Conservation (phyloP, 2,888 invertebrate genomes). For the Tetragonisca angustula region DNA sequence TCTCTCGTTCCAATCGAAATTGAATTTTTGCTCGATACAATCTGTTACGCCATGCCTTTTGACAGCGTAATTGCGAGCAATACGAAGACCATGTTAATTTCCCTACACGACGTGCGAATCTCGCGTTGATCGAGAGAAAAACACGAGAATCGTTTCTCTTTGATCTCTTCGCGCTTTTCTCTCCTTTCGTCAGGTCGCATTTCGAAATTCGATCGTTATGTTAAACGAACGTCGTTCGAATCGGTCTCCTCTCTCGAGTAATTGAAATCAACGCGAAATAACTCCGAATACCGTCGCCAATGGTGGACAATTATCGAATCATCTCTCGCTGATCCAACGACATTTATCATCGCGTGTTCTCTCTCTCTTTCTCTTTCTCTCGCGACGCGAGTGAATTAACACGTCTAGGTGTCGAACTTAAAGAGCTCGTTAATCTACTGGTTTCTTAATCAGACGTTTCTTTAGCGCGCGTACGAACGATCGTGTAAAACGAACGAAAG, state of each 20-base stretch:
- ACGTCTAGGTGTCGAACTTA: neutral
- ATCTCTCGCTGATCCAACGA: neutral
- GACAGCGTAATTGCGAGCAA: slow-evolving; percentile 24
- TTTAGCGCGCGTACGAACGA: neutral
- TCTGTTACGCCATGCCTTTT: slow-evolving; percentile 5
- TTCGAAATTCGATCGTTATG: slow-evolving; percentile 14
- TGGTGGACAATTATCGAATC: neutral
- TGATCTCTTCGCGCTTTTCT: neutral
- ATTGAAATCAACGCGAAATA: slow-evolving; percentile 9
- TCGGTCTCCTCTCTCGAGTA: neutral
- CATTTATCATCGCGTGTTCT: neutral
- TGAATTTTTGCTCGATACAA: slow-evolving; percentile 8
- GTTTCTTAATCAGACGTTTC: neutral
- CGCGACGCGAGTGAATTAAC: neutral
- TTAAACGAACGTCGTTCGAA: neutral
- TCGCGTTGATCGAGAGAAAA: slow-evolving; percentile 1
- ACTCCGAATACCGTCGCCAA: neutral
- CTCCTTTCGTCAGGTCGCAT: neutral
- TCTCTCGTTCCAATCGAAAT: neutral
- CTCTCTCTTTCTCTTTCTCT: neutral
- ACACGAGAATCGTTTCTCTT: slow-evolving; percentile 1
- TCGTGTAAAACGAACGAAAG: neutral
- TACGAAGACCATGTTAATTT: neutral
- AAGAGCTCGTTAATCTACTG: neutral
- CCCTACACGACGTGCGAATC: neutral